These are phyloP conservation scores for Melospiza georgiana DNA, from an alignment of 2,113 vertebrate genomes.

Conservation along the genomic window DNA sequence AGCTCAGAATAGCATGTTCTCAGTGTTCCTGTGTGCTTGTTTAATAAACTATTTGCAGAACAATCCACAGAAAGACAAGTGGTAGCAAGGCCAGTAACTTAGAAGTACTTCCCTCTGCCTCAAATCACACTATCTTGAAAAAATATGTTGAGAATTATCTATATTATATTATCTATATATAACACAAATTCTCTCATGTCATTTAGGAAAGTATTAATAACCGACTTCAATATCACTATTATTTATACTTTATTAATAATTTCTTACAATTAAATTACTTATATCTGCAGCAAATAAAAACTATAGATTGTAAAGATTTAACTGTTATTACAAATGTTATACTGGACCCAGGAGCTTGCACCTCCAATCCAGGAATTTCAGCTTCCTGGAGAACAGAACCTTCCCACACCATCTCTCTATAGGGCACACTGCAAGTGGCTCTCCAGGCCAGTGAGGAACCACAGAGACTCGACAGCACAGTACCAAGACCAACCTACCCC, in stretches of 20 bases:
- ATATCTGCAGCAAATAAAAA: not conserved
- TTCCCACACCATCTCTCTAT: fast-evolving
- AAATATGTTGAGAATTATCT: not conserved
- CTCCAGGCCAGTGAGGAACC: not conserved
- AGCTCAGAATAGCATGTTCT: constrained; percentile 11
- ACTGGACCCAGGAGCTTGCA: not conserved
- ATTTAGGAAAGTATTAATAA: not conserved
- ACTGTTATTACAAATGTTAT: not conserved
- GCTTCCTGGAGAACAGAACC: not conserved
- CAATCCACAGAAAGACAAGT: not conserved
- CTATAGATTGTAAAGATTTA: not conserved
- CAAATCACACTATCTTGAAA: not conserved
- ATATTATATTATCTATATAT: not conserved
- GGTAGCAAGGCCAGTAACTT: not conserved
- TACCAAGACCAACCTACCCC: not conserved
- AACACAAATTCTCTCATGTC: not conserved
- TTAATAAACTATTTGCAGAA: not conserved
- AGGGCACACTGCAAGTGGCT: not conserved
- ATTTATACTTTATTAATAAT: not conserved
- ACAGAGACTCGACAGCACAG: fast-evolving
- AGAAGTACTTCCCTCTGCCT: not conserved
- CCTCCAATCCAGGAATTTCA: not conserved
- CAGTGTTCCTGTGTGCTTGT: not conserved
- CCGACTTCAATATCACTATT: not conserved
- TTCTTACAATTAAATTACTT: not conserved